Conservation (phyloP, 2,797 vertebrate species). For the Anas bernieri region DNA sequence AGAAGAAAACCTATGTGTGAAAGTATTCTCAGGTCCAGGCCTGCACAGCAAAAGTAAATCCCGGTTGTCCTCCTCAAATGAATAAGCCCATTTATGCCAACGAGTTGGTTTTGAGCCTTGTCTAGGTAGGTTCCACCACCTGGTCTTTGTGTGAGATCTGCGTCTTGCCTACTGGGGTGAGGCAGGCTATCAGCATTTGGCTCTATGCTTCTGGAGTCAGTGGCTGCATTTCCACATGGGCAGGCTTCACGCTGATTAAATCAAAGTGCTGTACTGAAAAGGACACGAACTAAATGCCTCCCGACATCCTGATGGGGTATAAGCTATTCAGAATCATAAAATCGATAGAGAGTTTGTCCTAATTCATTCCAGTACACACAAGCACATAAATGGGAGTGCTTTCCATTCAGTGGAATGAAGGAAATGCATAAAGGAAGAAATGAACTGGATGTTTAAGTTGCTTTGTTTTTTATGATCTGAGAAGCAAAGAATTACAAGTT, state of each 20-base stretch:
- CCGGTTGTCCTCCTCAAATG: background rate
- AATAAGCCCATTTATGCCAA: slow-evolving; percentile 3
- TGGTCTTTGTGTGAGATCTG: background rate
- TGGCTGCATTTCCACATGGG: slow-evolving; percentile 13
- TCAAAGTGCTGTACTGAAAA: slow-evolving; percentile 31
- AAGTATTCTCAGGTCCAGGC: slow-evolving; percentile 1
- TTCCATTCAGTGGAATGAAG: background rate
- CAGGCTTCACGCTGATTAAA: slow-evolving; percentile 49
- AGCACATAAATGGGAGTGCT: background rate
- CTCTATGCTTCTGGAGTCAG: slow-evolving; percentile 35
- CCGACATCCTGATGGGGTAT: background rate
- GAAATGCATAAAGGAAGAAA: background rate
- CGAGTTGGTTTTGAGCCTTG: background rate
- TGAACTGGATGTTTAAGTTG: background rate
- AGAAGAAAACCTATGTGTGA: slow-evolving; percentile 47
- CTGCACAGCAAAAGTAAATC: slow-evolving; percentile 18
- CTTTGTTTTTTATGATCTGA: background rate
- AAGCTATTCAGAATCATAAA: slow-evolving; percentile 25
- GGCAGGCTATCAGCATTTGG: slow-evolving; percentile 1
- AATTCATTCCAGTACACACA: background rate
- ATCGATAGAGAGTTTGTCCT: background rate
- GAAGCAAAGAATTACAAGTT: background rate
- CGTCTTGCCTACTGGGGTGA: background rate
- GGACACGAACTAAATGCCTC: slow-evolving; percentile 30
- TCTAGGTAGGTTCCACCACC: background rate